These are phyloP conservation scores for Anthonomus grandis DNA, from an alignment of 1,140 invertebrate species.

Conservation along the genomic window DNA sequence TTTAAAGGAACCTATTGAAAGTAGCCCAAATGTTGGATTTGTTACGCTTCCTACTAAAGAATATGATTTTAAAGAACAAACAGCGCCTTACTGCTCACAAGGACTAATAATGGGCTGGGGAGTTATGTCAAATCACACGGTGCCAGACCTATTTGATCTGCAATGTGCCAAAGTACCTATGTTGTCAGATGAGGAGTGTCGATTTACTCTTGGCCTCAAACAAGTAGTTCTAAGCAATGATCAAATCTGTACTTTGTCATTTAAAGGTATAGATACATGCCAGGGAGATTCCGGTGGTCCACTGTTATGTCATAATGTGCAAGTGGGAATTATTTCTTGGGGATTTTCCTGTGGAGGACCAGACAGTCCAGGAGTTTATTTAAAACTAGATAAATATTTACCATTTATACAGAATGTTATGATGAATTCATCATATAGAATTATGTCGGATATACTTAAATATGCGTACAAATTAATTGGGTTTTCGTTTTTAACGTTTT, in stretches of 20 bases:
- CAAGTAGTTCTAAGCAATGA: not conserved
- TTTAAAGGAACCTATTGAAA: not conserved
- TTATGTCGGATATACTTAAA: no score
- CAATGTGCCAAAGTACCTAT: slow-evolving; percentile 13
- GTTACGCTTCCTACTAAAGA: slow-evolving; percentile 8
- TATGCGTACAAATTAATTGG: no score
- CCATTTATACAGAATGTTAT: slow-evolving; percentile 37
- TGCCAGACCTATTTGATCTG: slow-evolving; percentile 2
- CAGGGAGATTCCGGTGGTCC: slow-evolving; percentile 57
- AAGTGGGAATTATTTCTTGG: slow-evolving; percentile 51
- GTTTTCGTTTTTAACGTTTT: no score
- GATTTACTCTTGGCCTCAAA: not conserved
- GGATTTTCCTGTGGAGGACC: slow-evolving; percentile 48
- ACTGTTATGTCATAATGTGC: slow-evolving; percentile 47
- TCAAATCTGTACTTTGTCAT: slow-evolving; percentile 10
- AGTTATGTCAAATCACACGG: not conserved
- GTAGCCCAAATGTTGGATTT: not conserved
- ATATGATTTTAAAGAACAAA: not conserved
- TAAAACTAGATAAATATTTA: slow-evolving; percentile 40
- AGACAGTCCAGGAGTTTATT: slow-evolving; percentile 47
- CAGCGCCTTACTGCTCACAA: not conserved
- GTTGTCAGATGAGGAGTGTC: slow-evolving; percentile 6
- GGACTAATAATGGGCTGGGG: slow-evolving; percentile 25
- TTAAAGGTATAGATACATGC: slow-evolving; percentile 19
- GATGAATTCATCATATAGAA: not conserved